Evolutionary conservation across 2,113 vertebrate species (phyloP).

Genomic region (Struthidea cinerea): DNA sequence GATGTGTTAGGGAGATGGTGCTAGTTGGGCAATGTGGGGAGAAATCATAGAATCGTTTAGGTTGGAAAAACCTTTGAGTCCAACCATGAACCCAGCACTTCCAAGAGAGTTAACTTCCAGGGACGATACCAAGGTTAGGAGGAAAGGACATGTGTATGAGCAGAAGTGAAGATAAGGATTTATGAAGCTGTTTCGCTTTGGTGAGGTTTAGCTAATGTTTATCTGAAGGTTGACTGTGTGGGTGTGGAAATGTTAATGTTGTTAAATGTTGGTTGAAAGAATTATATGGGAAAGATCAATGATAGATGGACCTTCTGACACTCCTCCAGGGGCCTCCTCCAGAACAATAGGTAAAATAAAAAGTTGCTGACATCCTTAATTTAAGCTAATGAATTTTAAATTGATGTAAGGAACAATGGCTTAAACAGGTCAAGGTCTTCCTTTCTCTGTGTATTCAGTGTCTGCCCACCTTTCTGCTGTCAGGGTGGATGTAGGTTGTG

Average conservation of each 20-base stretch:
- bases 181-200: neutral
- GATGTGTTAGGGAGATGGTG: neutral
- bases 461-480: neutral
- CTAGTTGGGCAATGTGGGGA: neutral
- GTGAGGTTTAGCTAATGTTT: neutral
- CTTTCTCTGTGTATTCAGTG: neutral
- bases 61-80: neutral
- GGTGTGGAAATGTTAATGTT: slow-evolving; percentile 2
- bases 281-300: neutral
- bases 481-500: neutral
- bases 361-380: slow-evolving; percentile 13
- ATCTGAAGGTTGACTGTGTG: neutral
- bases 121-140: neutral
- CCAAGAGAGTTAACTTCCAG: neutral
- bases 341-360: neutral
- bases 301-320: neutral
- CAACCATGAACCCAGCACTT: neutral
- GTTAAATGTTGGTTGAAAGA: neutral
- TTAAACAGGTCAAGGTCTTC: slow-evolving; percentile 42
- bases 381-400: slow-evolving; percentile 5
- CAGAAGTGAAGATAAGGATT: neutral
- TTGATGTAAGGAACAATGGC: neutral
- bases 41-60: neutral
- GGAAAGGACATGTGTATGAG: neutral
- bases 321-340: neutral